Base-by-base conservation (phyloP, 64 coral and sea anemone species). In the Actinia tenebrosa region DNA sequence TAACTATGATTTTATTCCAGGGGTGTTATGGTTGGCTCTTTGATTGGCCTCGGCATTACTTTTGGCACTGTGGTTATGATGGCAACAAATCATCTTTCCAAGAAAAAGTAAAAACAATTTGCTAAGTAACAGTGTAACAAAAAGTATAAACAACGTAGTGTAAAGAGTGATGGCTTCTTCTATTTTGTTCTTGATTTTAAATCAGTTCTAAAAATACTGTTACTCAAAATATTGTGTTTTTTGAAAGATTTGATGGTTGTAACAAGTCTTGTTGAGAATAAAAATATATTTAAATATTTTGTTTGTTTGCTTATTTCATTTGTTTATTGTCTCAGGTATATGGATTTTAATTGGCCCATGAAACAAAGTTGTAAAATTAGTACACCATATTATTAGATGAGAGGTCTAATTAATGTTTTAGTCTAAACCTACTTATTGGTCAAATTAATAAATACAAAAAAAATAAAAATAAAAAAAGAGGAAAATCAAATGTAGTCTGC, bases 1-100 rank as follows among this genome's bases (percentile, higher is more conserved):
- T 37, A 37, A 37, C 26, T 72, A 72, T 72, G 0, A 66, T 22
- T 82, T 16, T 86, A 82, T 71, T 91, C 26, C 30, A 91, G 89
- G 85, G 89, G 89, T 44, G 89, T 91, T 45, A 91, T 91, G 89
- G 77, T 23, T 68, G 89, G 75, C 43, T 86, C 89, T 7, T 20
- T 91, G 47, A 60, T 87, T 72, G 89, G 89, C 14, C 59, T 91
- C 50, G 89, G 89, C 42, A 87, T 91, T 45, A 87, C 89, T 46
- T 27, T 91, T 87, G 89, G 84, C 45, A 80, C 89, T 18, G 20
- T 91, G 22, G n/a, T 60, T 9, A 66, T 91, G 71, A 91, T 91
- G 89, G 89, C 89, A 52, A 91, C 89, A 7, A 91, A 91, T 69
- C 50, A 58, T 17, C 61, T 91, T n/a, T 80, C 85, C 16, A 91